Base-by-base conservation (phyloP, 1,140 invertebrate genomes). In the Cardiocondyla obscurior region DNA sequence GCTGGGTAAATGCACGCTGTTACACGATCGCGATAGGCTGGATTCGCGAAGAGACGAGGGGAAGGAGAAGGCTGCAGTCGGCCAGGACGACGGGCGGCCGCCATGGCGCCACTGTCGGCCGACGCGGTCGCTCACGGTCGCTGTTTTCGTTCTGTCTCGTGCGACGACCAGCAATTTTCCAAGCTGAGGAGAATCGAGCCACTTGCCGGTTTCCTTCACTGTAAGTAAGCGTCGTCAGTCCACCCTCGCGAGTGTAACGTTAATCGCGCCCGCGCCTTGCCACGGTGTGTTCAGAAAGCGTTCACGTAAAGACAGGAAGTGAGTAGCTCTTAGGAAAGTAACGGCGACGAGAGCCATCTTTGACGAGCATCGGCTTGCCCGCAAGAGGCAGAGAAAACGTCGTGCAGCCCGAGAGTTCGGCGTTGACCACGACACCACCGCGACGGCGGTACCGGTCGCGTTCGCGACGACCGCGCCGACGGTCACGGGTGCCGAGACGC, bases 301-400 rank as follows among this genome's bases (percentile, higher is more conserved):
- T 77, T 88, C 83, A 70, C 60, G 84, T 86, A 42, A 81, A 85
- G 81, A 88, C 86, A 90, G 91, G 90, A 93, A 92, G 91, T 90
- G 87, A 85, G 76, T 81, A 79, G 65, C 46, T 74, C 62, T 65
- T 74, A 79, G 77, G 79, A 46, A 86, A 89, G 82, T 91, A 86
- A 89, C 72, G 46, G 91, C 81, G 86, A 89, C 88, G 86, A 93
- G 92, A 92, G 91, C 92, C 92, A 93, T 93, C 92, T 93, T 92
- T 89, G 85, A 83, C 86, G 87, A 90, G 83, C 86, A 88, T 91
- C 88, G 88, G 90, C 87, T 90, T 83, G 86, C 81, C 85, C 85
- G 87, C 85, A 64, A 82, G 60, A 85, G 83, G 77, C 65, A 79
- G 77, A 81, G 76, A 74, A 85, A 51, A 72, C 74, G 22, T 28